Conservation (phyloP, 2,113 vertebrate genomes). For the Meles meles region DNA sequence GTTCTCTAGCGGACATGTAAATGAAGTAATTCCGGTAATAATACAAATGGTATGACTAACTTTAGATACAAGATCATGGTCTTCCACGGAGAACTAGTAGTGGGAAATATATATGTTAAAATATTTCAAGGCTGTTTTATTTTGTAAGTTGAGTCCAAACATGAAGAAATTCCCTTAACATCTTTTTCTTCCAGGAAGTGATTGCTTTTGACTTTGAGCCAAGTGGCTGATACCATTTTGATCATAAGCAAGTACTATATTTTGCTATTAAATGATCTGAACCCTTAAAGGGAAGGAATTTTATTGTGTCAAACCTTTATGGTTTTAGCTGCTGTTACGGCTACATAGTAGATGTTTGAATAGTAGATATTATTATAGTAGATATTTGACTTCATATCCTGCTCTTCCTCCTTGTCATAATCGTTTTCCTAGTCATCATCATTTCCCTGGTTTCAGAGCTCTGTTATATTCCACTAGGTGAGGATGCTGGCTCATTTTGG, state of each 20-base stretch:
- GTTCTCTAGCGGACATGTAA: neutral
- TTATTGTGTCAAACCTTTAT: neutral
- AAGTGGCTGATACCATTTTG: neutral
- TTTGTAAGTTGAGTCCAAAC: neutral
- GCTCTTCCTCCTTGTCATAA: neutral
- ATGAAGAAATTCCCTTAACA: neutral
- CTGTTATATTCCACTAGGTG: accelerated
- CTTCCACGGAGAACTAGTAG: neutral
- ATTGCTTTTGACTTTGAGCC: neutral
- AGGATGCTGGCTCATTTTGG: neutral
- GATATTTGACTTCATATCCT: neutral
- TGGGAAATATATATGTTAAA: neutral
- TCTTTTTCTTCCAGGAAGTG: neutral
- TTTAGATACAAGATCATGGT: neutral
- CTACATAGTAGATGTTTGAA: no score
- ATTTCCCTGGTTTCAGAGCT: neutral
- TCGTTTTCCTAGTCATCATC: neutral
- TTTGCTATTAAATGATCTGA: neutral
- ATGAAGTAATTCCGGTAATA: neutral
- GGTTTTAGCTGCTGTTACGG: neutral
- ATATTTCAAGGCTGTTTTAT: neutral
- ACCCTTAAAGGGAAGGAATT: neutral
- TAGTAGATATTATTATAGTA: no score
- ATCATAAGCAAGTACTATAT: neutral
- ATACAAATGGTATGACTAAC: neutral